phyloP scores from a whole-genome alignment of 2,888 invertebrate species.

The Folsomia manolachei region DNA sequence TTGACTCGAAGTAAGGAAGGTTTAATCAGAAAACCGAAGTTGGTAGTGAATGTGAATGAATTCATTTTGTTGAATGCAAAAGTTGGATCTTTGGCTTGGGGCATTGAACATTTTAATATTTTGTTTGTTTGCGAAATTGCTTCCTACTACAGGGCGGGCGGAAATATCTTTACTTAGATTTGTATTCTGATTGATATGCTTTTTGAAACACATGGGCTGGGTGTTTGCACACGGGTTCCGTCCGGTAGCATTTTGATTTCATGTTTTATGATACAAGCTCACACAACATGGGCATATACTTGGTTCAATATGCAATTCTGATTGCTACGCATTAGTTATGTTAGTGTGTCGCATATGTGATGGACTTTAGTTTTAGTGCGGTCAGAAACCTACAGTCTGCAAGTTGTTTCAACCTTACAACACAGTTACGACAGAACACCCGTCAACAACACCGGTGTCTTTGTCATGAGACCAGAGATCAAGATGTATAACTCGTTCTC shows the following conservation, averaged over 20 bases:
- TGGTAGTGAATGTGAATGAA: background rate
- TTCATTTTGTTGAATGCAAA: background rate
- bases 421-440: no score
- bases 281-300: no score
- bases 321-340: background rate
- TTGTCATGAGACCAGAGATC: background rate
- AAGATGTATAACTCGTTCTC: slow-evolving; percentile 3
- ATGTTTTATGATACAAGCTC: no score
- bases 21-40: background rate
- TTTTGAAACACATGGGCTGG: background rate
- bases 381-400: no score
- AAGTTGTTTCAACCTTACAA: no score
- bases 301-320: no score
- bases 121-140: background rate
- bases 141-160: background rate
- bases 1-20: background rate
- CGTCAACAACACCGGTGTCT: slow-evolving; percentile 1
- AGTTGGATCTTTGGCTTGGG: background rate
- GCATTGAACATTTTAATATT: background rate
- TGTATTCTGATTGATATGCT: background rate
- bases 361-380: background rate
- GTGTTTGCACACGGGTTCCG: no score
- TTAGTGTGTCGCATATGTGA: background rate
- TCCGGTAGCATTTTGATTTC: background rate
- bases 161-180: background rate